Evolutionary conservation across 2,888 invertebrate species (phyloP).

Genomic region (Cheilosia scutellata): DNA sequence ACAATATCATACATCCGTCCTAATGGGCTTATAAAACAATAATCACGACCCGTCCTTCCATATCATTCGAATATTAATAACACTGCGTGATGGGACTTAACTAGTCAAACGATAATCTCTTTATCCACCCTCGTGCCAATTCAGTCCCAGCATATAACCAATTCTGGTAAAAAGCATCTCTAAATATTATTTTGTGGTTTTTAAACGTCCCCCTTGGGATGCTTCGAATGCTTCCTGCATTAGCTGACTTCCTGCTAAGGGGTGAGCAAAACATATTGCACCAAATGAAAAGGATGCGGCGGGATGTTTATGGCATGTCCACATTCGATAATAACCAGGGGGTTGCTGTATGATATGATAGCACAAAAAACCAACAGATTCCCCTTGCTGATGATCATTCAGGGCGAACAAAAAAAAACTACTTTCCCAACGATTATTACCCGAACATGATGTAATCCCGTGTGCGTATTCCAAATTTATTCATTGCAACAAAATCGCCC

Average conservation of each 20-base stretch:
- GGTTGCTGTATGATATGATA: constrained; percentile 38
- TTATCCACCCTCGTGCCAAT: constrained; percentile 58
- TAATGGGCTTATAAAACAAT: constrained; percentile 69
- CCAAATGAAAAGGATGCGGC: constrained; percentile 62
- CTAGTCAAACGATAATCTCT: constrained; percentile 66
- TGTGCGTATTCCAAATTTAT: constrained; percentile 60
- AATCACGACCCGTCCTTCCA: constrained; percentile 64
- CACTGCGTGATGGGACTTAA: constrained; percentile 54
- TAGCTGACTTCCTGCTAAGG: constrained; percentile 37
- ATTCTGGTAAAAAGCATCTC: constrained; percentile 50
- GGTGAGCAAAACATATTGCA: constrained; percentile 68
- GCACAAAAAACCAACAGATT: constrained; percentile 20
- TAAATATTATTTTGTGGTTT: constrained; percentile 71
- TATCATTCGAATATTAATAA: constrained; percentile 68
- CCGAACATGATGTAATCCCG: constrained; percentile 68
- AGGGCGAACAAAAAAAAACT: constrained; percentile 5
- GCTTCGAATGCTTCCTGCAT: constrained; percentile 42
- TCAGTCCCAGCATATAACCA: constrained; percentile 17
- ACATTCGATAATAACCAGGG: constrained; percentile 52
- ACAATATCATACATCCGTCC: constrained; percentile 46
- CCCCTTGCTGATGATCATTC: constrained; percentile 45
- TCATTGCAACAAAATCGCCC: constrained; percentile 68
- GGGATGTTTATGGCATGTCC: constrained; percentile 66
- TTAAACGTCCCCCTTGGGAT: constrained; percentile 64
- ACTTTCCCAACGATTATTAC: constrained; percentile 61